Conservation (phyloP, 2,888 invertebrate species). For the Gastracanthus pulcherrimus region DNA sequence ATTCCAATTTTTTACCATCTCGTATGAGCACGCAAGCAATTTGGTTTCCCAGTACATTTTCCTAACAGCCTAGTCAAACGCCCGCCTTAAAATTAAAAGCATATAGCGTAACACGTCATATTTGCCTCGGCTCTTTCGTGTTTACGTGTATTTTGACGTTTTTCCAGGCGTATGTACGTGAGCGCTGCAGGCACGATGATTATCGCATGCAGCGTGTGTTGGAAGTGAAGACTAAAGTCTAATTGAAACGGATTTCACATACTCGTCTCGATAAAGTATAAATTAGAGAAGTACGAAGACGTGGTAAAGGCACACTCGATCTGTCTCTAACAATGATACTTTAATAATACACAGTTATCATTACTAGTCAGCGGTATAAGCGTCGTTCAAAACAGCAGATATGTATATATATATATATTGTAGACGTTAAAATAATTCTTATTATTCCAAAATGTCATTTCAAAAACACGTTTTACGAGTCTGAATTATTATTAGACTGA, state of each 20-base stretch:
- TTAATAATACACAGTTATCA: neutral
- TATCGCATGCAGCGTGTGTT: constrained; percentile 26
- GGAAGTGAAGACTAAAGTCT: constrained; percentile 32
- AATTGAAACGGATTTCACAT: constrained; percentile 45
- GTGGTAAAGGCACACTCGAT: neutral
- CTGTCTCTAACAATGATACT: neutral
- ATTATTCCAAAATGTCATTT: neutral
- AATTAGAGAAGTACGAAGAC: constrained; percentile 12
- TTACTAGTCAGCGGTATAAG: no score
- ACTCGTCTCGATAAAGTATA: constrained; percentile 19
- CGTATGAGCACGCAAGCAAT: constrained; percentile 11
- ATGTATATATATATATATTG: no score
- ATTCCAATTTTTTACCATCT: constrained; percentile 22
- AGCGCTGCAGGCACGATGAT: constrained; percentile 22
- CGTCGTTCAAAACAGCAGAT: no score
- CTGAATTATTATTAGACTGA: constrained; percentile 21
- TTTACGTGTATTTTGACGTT: constrained; percentile 36
- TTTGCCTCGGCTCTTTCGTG: constrained; percentile 54
- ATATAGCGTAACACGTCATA: constrained; percentile 60
- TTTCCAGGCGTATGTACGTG: neutral
- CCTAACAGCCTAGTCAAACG: constrained; percentile 32
- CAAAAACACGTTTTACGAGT: constrained; percentile 22
- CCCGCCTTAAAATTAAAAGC: constrained; percentile 57
- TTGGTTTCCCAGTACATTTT: constrained; percentile 35
- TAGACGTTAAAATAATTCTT: neutral